Evolutionary conservation across 2,797 vertebrate species (phyloP).

Genomic region (Centropyge bicolor): DNA sequence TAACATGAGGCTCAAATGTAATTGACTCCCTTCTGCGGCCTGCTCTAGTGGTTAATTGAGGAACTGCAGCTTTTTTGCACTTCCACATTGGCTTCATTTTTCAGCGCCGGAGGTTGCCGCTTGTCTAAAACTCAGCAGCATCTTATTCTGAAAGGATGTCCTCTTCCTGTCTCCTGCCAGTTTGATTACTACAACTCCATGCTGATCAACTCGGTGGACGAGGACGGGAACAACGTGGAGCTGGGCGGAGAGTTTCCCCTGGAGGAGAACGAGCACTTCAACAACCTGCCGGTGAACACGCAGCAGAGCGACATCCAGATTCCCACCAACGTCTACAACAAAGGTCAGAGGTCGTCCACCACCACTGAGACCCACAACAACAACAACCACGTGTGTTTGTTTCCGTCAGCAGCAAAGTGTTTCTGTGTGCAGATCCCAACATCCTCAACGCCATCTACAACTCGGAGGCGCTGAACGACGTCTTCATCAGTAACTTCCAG

Average conservation of each 20-base stretch:
- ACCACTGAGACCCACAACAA: neutral
- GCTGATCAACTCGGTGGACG: slow-evolving; percentile 91
- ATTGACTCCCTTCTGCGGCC: too few species aligned
- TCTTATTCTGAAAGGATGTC: slow-evolving; percentile 17
- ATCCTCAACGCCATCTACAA: slow-evolving; percentile 97
- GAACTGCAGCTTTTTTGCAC: too few species aligned
- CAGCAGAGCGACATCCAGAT: slow-evolving; percentile 93
- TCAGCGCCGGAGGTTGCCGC: too few species aligned
- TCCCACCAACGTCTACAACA: slow-evolving; percentile 98
- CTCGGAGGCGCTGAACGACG: slow-evolving; percentile 94
- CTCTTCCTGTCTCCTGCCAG: slow-evolving; percentile 73
- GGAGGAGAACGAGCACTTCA: slow-evolving; percentile 95
- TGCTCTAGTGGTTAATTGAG: too few species aligned
- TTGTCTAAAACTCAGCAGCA: neutral
- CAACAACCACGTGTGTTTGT: neutral
- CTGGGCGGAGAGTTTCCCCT: slow-evolving; percentile 93
- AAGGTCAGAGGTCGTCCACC: slow-evolving; percentile 84
- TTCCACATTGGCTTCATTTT: too few species aligned
- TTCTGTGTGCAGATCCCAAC: slow-evolving; percentile 86
- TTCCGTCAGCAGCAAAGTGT: neutral
- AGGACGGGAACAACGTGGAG: slow-evolving; percentile 88
- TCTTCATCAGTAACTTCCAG: slow-evolving; percentile 94
- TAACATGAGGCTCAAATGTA: too few species aligned
- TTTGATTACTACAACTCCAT: slow-evolving; percentile 97
- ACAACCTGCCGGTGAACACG: slow-evolving; percentile 92